A percentile compares a stretch with the other conserved stretches of the same genome.
phyloP scores from a whole-genome alignment of 2,888 invertebrate genomes.

The Spilosoma lubricipeda region DNA sequence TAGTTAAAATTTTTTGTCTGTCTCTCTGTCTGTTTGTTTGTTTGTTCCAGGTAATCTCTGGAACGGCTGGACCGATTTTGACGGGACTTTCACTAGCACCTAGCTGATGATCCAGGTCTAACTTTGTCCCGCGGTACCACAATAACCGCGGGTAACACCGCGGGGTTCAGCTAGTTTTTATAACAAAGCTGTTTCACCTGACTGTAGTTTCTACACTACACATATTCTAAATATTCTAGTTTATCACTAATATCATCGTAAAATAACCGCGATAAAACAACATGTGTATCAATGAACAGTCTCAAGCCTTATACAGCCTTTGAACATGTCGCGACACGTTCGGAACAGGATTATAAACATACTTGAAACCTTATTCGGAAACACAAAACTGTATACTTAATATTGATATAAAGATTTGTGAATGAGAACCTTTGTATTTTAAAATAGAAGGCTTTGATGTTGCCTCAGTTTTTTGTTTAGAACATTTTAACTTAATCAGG shows the following conservation, averaged over 20 bases:
- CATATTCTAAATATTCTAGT: background rate
- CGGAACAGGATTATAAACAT: constrained; percentile 26
- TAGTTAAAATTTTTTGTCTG: too few species aligned
- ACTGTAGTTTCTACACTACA: too few species aligned
- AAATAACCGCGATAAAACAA: background rate
- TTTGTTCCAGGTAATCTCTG: too few species aligned
- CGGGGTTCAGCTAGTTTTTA: too few species aligned
- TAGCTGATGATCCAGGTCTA: too few species aligned
- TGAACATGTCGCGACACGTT: constrained; percentile 49
- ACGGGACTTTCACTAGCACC: too few species aligned
- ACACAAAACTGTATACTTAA: background rate
- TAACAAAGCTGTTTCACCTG: too few species aligned
- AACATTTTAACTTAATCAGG: too few species aligned
- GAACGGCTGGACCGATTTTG: too few species aligned
- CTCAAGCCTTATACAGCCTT: constrained; percentile 26
- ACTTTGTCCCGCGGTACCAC: too few species aligned
- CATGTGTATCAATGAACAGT: constrained; percentile 7
- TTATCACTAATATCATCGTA: background rate
- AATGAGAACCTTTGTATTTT: constrained; percentile 1
- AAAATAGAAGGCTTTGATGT: background rate
- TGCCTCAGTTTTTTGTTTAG: background rate
- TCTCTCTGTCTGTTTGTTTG: too few species aligned
- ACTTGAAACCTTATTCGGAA: constrained; percentile 21
- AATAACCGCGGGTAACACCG: too few species aligned
- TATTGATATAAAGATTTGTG: background rate